These are phyloP conservation scores for Cybosia mesomella DNA, from an alignment of 2,888 invertebrate genomes.

Conservation along the genomic window DNA sequence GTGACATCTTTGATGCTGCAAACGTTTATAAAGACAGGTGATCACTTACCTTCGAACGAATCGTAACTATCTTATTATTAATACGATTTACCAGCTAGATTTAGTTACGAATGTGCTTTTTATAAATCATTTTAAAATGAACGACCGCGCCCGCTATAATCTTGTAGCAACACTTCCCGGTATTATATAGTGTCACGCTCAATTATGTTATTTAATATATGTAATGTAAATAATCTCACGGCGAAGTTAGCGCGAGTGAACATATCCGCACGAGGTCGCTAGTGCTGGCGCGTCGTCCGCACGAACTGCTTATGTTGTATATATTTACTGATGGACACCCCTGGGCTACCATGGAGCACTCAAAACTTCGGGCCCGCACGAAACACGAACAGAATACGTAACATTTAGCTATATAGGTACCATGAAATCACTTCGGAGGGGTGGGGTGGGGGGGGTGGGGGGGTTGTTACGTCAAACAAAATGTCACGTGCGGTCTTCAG, in stretches of 20 bases:
- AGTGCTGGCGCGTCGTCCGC: background rate
- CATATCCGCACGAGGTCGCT: background rate
- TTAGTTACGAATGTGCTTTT: background rate
- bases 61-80: background rate
- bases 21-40: background rate
- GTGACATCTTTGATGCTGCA: background rate
- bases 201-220: slow-evolving; percentile 38
- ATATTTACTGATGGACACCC: too few relatives aligned
- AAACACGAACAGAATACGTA: background rate
- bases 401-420: too few relatives aligned
- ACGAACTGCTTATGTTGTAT: background rate
- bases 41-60: background rate
- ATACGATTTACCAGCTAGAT: too few relatives aligned
- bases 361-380: background rate
- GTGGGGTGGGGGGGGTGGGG: too few relatives aligned
- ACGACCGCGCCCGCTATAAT: background rate
- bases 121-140: background rate
- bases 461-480: too few relatives aligned
- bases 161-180: background rate
- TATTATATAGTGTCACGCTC: slow-evolving; percentile 37
- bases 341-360: background rate
- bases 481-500: too few relatives aligned
- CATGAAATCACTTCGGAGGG: too few relatives aligned
- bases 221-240: slow-evolving; percentile 30
- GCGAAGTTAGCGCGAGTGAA: background rate